phyloP scores from a whole-genome alignment of 2,113 vertebrate genomes.

The Phycodurus eques region DNA sequence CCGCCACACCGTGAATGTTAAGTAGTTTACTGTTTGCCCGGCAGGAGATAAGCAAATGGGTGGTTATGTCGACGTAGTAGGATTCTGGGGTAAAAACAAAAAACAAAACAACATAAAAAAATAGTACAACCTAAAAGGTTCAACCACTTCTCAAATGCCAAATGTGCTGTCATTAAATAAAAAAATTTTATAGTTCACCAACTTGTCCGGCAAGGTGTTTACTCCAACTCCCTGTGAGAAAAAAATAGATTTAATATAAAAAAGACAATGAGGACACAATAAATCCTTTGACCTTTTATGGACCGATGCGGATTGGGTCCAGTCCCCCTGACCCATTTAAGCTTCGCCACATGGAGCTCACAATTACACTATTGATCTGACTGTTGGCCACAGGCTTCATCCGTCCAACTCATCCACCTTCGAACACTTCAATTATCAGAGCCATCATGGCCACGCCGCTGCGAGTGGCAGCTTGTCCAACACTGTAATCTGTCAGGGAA shows the following conservation, averaged over 20 bases:
- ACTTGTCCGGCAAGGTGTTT: slow-evolving; percentile 7
- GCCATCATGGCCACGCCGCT: slow-evolving; percentile 61
- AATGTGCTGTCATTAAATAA: slow-evolving; percentile 24
- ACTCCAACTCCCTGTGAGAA: slow-evolving; percentile 12
- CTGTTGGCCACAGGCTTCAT: slow-evolving; percentile 64
- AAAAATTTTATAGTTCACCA: background rate
- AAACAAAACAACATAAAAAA: slow-evolving; percentile 29
- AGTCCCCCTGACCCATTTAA: slow-evolving; percentile 51
- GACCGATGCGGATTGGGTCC: slow-evolving; percentile 26
- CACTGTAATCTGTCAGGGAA: slow-evolving; percentile 72
- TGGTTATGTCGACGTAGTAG: slow-evolving; percentile 52
- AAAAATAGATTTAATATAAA: slow-evolving; percentile 37
- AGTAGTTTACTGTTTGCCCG: slow-evolving; percentile 56
- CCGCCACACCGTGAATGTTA: slow-evolving; percentile 48
- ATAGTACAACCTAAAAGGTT: slow-evolving; percentile 37
- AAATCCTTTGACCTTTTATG: slow-evolving; percentile 36
- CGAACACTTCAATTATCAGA: slow-evolving; percentile 77
- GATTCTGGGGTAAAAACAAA: background rate
- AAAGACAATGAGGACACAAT: slow-evolving; percentile 29
- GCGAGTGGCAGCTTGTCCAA: slow-evolving; percentile 70
- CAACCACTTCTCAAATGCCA: slow-evolving; percentile 25
- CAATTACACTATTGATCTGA: slow-evolving; percentile 71
- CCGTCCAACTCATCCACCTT: slow-evolving; percentile 65
- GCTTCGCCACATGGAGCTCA: slow-evolving; percentile 63
- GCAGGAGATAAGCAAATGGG: slow-evolving; percentile 50